These are phyloP conservation scores for Arothron firmamentum DNA, from an alignment of 2,113 vertebrate species.

Conservation along the genomic window DNA sequence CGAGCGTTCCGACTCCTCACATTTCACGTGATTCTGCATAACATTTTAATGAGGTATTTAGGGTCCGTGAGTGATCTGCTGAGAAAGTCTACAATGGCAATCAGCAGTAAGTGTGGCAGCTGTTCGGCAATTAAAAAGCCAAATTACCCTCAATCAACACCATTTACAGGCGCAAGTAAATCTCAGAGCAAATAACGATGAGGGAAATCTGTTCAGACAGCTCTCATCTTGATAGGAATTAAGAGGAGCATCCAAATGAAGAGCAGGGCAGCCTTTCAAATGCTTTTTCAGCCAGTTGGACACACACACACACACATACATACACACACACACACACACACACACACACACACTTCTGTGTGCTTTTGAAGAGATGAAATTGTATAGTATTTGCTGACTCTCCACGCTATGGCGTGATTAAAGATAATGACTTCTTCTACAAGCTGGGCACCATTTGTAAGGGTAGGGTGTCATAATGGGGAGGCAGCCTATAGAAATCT, in stretches of 20 bases:
- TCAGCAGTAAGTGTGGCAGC: conserved; percentile 73
- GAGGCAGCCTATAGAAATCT: conserved; percentile 18
- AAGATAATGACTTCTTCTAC: conserved; percentile 29
- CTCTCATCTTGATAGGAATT: conserved; percentile 74
- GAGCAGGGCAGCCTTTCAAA: conserved; percentile 49
- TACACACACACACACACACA: conserved; percentile 3
- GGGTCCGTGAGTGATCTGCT: conserved; percentile 70
- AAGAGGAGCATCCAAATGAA: conserved; percentile 66
- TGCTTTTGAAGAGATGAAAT: conserved; percentile 26
- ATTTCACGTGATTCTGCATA: conserved; percentile 63
- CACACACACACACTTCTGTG: conserved; percentile 14
- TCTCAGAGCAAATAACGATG: conserved; percentile 73
- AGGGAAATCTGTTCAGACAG: conserved; percentile 74
- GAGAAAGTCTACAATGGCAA: conserved; percentile 77
- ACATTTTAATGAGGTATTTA: conserved; percentile 72
- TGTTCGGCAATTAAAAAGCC: conserved; percentile 79
- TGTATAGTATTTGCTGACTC: conserved; percentile 22
- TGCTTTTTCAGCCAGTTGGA: conserved; percentile 24
- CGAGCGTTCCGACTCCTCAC: conserved; percentile 53
- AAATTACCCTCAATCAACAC: conserved; percentile 80
- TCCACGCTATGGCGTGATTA: conserved; percentile 29
- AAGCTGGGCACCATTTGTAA: conserved; percentile 15
- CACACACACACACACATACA: conserved; percentile 7
- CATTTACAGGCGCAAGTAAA: conserved; percentile 76
- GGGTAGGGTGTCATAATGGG: conserved; percentile 3